Evolutionary conservation across 1,140 invertebrate species (phyloP).

Genomic region (Drosophila watanabei): DNA sequence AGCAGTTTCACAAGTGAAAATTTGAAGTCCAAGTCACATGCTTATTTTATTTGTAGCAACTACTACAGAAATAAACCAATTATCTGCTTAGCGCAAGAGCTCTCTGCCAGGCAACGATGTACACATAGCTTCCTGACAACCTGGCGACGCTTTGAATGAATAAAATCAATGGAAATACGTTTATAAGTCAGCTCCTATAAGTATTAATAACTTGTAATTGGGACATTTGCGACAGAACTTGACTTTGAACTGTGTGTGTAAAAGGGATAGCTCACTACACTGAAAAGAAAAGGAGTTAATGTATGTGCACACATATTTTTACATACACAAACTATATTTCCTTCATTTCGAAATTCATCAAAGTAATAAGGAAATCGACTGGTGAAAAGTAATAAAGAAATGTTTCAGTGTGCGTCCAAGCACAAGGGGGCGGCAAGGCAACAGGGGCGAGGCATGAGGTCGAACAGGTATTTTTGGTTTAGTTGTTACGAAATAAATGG

Average conservation of each 20-base stretch:
- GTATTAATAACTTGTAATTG: constrained; percentile 26
- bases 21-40: constrained; percentile 23
- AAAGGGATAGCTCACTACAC: constrained; percentile 1
- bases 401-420: not conserved
- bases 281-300: not conserved
- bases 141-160: constrained; percentile 18
- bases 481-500: constrained; percentile 69
- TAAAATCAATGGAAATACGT: constrained; percentile 59
- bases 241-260: constrained; percentile 55
- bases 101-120: constrained; percentile 36
- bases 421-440: not conserved
- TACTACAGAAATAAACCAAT: no score
- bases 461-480: constrained; percentile 65
- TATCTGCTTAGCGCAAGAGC: not conserved
- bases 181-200: constrained; percentile 14
- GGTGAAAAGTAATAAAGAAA: not conserved
- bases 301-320: no score
- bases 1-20: constrained; percentile 10
- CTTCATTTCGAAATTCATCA: not conserved
- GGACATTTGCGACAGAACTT: constrained; percentile 12
- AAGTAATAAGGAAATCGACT: not conserved
- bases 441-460: not conserved
- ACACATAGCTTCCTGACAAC: constrained; percentile 17
- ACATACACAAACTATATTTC: no score
- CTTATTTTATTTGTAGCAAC: no score